Base-by-base conservation (phyloP, 2,113 vertebrate genomes). In the Chrysochloris asiatica region DNA sequence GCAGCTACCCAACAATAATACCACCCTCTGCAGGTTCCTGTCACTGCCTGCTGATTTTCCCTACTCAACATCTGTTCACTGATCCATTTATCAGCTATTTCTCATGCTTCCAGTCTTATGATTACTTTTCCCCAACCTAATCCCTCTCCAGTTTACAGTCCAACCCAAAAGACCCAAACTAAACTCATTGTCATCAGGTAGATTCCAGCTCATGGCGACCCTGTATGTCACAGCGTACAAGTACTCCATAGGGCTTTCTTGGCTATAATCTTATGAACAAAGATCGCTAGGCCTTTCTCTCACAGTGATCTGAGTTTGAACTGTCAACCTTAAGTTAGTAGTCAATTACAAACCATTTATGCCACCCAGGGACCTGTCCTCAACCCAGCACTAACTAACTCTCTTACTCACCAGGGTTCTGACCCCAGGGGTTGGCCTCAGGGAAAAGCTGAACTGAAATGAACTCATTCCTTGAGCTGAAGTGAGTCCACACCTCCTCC, bases 401-500 rank as follows among this genome's bases (percentile, higher is more conserved):
- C 47, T 77, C 59, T 28, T 0, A 0, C 5, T 76, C 24, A 33
- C 63, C 12, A 24, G 80, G 45, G 14, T 63, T 83, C 77, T 78
- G 69, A 78, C 48, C 47, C 59, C 19, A 1, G 26, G 56, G 26
- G 36, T 9, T 63, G 30, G 38, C 54, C 61, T 91, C 59, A 81
- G 81, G 52, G 78, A 85, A 65, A 22, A 87, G 16, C 78, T 50
- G 14, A 83, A 22, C 17, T 73, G 59, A 38, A 82, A 63, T 6
- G 4, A 54, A 65, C 11, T 50, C 43, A 52, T 45, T 83, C 72
- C 76, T 83, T 38, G 52, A 83, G 45, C 65, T 41, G 50, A 80
- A 83, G n/a, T 50, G 24, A 88, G n/a, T 16, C 59, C 65, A 50
- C 28, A 61, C 56, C 71, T 86, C 76, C 52, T 93, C 82, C 78